phyloP scores from a whole-genome alignment of 2,797 vertebrate species.

The Gymnoscopelus braueri region DNA sequence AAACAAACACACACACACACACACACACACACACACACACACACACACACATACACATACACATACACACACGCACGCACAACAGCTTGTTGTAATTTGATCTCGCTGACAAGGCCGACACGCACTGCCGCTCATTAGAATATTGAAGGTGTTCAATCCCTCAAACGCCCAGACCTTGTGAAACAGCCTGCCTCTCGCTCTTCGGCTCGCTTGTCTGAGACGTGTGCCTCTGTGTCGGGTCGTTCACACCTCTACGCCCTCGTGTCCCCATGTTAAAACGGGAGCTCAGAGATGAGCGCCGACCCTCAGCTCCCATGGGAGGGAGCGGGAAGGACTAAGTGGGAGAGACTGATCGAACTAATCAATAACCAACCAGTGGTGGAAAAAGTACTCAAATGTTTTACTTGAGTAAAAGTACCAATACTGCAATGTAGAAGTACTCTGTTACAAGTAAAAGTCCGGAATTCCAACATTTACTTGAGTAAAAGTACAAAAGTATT shows the following conservation, averaged over 20 bases:
- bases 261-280: neutral
- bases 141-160: constrained; percentile 52
- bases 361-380: too few relatives aligned
- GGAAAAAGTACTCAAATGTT: too few relatives aligned
- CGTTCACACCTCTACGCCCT: constrained; percentile 68
- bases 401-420: too few relatives aligned
- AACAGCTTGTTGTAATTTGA: constrained; percentile 42
- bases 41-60: constrained; percentile 47
- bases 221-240: constrained; percentile 46
- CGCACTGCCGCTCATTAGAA: constrained; percentile 54
- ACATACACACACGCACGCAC: constrained; percentile 50
- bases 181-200: constrained; percentile 5
- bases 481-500: too few relatives aligned
- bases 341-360: too few relatives aligned
- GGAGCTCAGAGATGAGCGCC: too few relatives aligned
- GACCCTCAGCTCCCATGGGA: too few relatives aligned
- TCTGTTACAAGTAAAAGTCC: too few relatives aligned
- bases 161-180: constrained; percentile 38
- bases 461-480: too few relatives aligned
- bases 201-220: constrained; percentile 25
- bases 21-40: constrained; percentile 46
- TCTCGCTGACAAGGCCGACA: constrained; percentile 39
- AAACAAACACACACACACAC: constrained; percentile 48
- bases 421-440: too few relatives aligned
- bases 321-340: too few relatives aligned